Base-by-base conservation (phyloP, 2,113 vertebrate genomes). In the Anas platyrhynchos region DNA sequence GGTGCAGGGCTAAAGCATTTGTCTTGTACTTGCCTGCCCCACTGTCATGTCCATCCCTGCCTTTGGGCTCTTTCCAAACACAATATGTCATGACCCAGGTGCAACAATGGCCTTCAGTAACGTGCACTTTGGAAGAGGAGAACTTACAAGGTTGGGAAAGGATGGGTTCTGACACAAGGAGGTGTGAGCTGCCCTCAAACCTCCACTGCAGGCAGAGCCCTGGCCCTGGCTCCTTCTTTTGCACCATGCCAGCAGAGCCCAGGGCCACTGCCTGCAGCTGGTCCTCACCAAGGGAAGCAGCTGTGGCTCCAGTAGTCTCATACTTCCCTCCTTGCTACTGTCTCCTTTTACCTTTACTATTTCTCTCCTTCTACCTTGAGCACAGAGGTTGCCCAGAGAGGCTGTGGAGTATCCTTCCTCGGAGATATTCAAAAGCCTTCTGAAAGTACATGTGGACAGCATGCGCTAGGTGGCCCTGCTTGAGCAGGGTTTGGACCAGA, bases 191-290 rank as follows among this genome's bases (percentile, higher is more conserved):
- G 1, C 21, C 54, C 58, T 87, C 61, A 3, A 3, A 85, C 38
- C 13, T 50, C 27, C 25, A 21, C 1, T 0, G 9, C 25, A 69
- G 44, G 52, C 48, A 82, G 55, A 55, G 12, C 15, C 25, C 1
- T 1, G 20, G 21, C 29, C 50, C 31, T 79, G 23, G 16, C 15
- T 78, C 50, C 55, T 55, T 0, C 1, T 13, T 21, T 56, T 3
- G 0, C 21, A 29, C n/a, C 1, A 0, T 1, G 5, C 23, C 41
- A 74, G 46, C 38, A 56, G 25, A 69, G 1, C 55, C n/a, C 0
- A 4, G 44, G 44, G 14, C 41, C 65, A 38, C 26, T 59, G 75
- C 27, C 52, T 36, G 38, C 20, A 2, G 0, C 29, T 52, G 22
- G 13, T 54, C 41, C 15, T 21, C 43, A 50, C 21, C 29, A 23